A percentile compares a stretch with the other conserved stretches of the same genome.
Evolutionary conservation across 2,797 vertebrate species (phyloP).

Genomic region (Cossypha polioptera): DNA sequence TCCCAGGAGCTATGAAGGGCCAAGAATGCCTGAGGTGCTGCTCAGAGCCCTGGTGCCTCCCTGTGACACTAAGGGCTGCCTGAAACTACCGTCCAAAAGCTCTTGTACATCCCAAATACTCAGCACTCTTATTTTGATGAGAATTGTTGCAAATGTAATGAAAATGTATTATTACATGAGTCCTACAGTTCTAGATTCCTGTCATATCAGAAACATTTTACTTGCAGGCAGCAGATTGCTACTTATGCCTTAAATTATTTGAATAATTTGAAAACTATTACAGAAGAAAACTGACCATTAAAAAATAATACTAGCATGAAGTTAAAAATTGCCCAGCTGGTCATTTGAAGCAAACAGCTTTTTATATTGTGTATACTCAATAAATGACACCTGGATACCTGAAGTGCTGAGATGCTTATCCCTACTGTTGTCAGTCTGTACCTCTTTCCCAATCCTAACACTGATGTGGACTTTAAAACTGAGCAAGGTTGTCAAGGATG

Average conservation of each 20-base stretch:
- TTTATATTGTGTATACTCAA: background rate
- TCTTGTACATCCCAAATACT: background rate
- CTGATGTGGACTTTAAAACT: background rate
- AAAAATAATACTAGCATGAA: background rate
- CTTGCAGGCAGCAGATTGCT: background rate
- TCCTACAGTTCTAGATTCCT: background rate
- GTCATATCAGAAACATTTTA: background rate
- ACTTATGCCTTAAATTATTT: background rate
- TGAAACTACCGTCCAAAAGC: background rate
- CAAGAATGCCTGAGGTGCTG: background rate
- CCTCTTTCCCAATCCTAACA: background rate
- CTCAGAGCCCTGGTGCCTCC: background rate
- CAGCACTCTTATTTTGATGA: background rate
- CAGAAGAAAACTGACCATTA: background rate
- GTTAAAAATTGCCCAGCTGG: background rate
- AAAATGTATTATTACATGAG: background rate
- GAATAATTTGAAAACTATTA: background rate
- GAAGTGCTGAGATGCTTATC: background rate
- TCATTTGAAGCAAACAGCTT: background rate
- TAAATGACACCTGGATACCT: background rate
- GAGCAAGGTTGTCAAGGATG: background rate
- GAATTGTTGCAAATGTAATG: background rate
- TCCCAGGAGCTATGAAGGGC: conserved; percentile 21
- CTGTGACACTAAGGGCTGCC: background rate
- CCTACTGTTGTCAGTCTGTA: background rate